Percentiles rank a stretch among this genome's conserved stretches.
These are phyloP conservation scores for Nylanderia fulva DNA, from an alignment of 1,140 invertebrate species.

Conservation along the genomic window DNA sequence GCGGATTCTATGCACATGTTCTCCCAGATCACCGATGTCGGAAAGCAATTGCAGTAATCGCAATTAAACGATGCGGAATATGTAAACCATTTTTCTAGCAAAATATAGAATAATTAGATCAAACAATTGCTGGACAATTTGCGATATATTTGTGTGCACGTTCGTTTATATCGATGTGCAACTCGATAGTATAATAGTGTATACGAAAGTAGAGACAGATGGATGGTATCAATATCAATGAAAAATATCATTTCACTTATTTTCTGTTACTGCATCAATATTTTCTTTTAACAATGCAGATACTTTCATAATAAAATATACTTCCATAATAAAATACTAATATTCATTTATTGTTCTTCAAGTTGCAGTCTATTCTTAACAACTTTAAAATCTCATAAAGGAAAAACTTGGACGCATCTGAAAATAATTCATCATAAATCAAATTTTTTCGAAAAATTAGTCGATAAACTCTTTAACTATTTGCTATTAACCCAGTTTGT, in stretches of 20 bases:
- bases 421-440: neutral
- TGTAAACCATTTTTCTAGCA: slow-evolving; percentile 9
- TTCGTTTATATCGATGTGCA: neutral
- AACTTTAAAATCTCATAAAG: neutral
- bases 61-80: neutral
- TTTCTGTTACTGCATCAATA: neutral
- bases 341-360: neutral
- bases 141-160: too few species aligned
- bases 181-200: too few species aligned
- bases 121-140: neutral
- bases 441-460: slow-evolving; percentile 2
- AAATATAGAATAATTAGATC: neutral
- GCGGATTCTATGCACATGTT: slow-evolving; percentile 45
- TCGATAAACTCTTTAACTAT: slow-evolving; percentile 2
- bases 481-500: slow-evolving; percentile 26
- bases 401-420: neutral
- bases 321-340: too few species aligned
- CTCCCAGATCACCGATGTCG: slow-evolving; percentile 22
- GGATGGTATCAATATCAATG: too few species aligned
- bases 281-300: too few species aligned
- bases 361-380: neutral
- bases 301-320: too few species aligned
- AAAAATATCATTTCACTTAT: neutral
- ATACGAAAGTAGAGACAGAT: too few species aligned
- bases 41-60: slow-evolving; percentile 24